Percentiles rank a stretch among this genome's conserved stretches.
Conservation (phyloP, 2,797 vertebrate genomes). For the Lophotriccus pileatus region DNA sequence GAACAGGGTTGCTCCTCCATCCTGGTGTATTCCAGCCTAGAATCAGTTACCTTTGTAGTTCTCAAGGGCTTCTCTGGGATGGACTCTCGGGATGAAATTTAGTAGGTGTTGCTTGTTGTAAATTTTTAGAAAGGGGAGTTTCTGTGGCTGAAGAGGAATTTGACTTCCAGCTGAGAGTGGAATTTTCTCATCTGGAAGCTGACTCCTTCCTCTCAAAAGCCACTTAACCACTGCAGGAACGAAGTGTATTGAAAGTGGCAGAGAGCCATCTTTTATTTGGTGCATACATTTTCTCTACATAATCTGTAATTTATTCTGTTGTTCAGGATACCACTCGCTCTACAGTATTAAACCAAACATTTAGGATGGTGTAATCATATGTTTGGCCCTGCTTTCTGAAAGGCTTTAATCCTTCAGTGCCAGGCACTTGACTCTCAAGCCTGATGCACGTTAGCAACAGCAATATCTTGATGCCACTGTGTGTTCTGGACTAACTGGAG, state of each 20-base stretch:
- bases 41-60: neutral
- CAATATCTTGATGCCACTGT: neutral
- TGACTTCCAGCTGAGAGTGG: neutral
- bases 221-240: neutral
- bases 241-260: neutral
- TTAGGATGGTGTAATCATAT: neutral
- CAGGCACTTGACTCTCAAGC: neutral
- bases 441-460: neutral
- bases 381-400: neutral
- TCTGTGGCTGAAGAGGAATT: neutral
- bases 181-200: neutral
- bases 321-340: neutral
- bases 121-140: neutral
- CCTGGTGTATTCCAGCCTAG: neutral
- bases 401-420: neutral
- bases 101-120: neutral
- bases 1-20: accelerated
- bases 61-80: neutral
- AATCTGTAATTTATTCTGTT: neutral
- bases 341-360: neutral
- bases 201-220: neutral
- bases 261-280: neutral
- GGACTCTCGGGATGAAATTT: neutral
- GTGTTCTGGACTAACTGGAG: neutral
- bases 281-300: neutral